Conservation (phyloP, 92 coral and sea anemone species). For the Heteractis magnifica region DNA sequence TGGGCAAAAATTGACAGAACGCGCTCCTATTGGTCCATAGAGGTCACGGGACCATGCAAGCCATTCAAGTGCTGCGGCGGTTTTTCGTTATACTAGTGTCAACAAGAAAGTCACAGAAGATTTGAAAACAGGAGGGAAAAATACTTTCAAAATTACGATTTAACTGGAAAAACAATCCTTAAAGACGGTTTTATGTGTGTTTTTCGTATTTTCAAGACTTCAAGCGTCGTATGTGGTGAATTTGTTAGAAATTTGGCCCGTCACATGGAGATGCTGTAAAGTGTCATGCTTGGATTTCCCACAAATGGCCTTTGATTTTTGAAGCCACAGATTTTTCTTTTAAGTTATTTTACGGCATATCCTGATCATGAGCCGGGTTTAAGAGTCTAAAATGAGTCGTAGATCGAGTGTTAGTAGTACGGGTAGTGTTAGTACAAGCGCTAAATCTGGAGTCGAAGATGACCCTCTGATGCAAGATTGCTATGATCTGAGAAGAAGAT, state of each 20-base stretch:
- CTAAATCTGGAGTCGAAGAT: constrained; percentile 86
- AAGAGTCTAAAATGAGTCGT: constrained; percentile 78
- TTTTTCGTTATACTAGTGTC: constrained; percentile 81
- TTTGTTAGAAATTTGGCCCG: not conserved
- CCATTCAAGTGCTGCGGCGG: constrained; percentile 93
- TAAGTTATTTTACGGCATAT: constrained; percentile 3
- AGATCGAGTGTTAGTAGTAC: constrained; percentile 84
- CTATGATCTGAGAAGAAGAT: constrained; percentile 86
- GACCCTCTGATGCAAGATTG: constrained; percentile 98
- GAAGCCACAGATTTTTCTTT: not conserved
- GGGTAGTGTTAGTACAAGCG: constrained; percentile 79
- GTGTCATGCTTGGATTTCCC: not conserved
- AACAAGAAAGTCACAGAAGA: constrained; percentile 69
- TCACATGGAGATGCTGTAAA: not conserved
- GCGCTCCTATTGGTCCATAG: constrained; percentile 54
- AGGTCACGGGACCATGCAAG: constrained; percentile 59
- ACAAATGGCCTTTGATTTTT: constrained; percentile 14
- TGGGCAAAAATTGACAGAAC: constrained; percentile 47
- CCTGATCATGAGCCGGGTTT: constrained; percentile 17
- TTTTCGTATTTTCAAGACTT: not conserved
- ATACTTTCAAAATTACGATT: constrained; percentile 1
- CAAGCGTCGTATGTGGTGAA: not conserved
- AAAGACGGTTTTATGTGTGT: not conserved
- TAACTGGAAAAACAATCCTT: not conserved
- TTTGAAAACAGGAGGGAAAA: constrained; percentile 48